phyloP scores from a whole-genome alignment of 2,888 invertebrate genomes.

The Eulithis prunata region DNA sequence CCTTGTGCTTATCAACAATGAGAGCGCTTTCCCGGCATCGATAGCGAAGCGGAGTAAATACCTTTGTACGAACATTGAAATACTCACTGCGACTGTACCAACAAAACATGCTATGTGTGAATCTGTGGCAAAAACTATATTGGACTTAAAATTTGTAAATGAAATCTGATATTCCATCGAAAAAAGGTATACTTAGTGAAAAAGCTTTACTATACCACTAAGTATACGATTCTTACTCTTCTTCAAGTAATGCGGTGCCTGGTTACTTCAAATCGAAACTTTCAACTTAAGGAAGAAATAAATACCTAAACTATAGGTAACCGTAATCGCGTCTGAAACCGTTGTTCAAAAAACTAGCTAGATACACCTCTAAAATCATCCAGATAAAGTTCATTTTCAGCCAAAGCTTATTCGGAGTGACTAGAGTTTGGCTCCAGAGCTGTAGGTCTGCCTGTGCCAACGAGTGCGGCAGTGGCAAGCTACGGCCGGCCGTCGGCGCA shows the following conservation, averaged over 20 bases:
- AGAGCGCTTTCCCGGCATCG: slow-evolving; percentile 43
- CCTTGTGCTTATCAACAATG: slow-evolving; percentile 55
- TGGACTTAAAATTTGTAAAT: neutral
- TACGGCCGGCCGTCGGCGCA: slow-evolving; percentile 61
- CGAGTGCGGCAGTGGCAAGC: slow-evolving; percentile 48
- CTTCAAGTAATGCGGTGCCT: neutral
- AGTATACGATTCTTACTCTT: too few relatives aligned
- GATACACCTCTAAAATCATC: neutral
- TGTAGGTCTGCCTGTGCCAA: slow-evolving; percentile 3
- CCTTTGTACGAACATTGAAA: neutral
- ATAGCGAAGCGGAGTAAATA: slow-evolving; percentile 11
- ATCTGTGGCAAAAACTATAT: slow-evolving; percentile 1
- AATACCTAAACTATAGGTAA: too few relatives aligned
- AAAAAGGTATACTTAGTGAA: too few relatives aligned
- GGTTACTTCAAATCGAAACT: too few relatives aligned
- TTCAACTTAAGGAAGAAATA: too few relatives aligned
- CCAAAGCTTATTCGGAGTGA: neutral
- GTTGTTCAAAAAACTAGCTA: too few relatives aligned
- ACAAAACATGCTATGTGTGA: neutral
- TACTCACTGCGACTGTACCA: neutral
- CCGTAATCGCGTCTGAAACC: too few relatives aligned
- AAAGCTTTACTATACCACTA: too few relatives aligned
- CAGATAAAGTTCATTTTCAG: slow-evolving; percentile 6
- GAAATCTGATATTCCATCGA: neutral
- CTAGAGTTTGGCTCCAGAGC: neutral